A percentile compares a stretch with the other conserved stretches of the same genome.
Conservation (phyloP, 1,140 invertebrate genomes). For the Kradibia gibbosae region DNA sequence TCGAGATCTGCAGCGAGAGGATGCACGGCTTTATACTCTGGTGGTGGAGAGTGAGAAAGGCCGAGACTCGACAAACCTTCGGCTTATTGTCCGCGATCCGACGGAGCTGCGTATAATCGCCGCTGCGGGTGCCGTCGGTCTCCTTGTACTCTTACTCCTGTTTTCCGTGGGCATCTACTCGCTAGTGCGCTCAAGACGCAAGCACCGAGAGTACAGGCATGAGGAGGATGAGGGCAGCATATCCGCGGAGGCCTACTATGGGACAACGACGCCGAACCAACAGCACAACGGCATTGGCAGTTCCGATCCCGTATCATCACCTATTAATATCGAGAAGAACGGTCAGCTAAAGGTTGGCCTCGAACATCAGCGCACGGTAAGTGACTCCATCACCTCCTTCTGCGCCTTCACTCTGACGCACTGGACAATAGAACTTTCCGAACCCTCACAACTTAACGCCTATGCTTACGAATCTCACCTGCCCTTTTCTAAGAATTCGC, state of each 20-base stretch:
- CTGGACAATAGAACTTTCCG: neutral
- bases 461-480: too few species aligned
- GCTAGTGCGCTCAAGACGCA: constrained; percentile 56
- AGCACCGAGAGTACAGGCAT: constrained; percentile 62
- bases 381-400: neutral
- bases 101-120: constrained; percentile 67
- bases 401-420: neutral
- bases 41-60: constrained; percentile 69
- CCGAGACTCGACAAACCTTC: constrained; percentile 66
- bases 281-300: neutral
- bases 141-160: constrained; percentile 64
- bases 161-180: constrained; percentile 62
- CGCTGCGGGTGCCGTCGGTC: constrained; percentile 61
- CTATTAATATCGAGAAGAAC: constrained; percentile 36
- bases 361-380: constrained; percentile 37
- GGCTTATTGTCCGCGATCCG: constrained; percentile 65
- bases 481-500: too few species aligned
- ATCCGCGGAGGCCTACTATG: constrained; percentile 67
- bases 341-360: constrained; percentile 43
- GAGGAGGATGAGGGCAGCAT: constrained; percentile 68
- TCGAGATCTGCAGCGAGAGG: constrained; percentile 66
- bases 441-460: neutral
- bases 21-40: constrained; percentile 67
- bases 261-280: constrained; percentile 2
- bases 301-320: neutral